Conservation (phyloP, 2,797 vertebrate genomes). For the Lepus oiostolus region DNA sequence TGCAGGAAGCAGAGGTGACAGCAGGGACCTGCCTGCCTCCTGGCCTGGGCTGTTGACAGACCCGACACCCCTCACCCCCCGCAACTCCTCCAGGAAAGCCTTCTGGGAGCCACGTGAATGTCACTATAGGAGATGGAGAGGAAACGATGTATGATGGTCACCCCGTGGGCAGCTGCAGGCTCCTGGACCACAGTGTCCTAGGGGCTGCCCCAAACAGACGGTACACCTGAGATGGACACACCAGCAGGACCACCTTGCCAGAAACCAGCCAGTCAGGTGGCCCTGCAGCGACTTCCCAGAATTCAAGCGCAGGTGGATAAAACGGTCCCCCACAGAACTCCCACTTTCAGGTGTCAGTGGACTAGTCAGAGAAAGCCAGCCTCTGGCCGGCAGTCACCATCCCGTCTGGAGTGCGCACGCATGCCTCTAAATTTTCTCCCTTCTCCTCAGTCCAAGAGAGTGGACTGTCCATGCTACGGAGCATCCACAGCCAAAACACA, state of each 20-base stretch:
- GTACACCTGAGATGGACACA: background rate
- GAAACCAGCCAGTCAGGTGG: background rate
- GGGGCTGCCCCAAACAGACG: background rate
- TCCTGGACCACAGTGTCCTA: background rate
- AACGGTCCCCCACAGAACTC: background rate
- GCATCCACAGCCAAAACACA: background rate
- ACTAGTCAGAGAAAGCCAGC: background rate
- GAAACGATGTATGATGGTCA: background rate
- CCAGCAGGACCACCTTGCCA: background rate
- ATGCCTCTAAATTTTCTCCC: background rate
- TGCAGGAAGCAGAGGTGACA: background rate
- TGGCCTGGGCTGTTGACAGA: rapidly evolving
- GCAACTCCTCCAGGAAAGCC: background rate
- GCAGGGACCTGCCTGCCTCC: background rate
- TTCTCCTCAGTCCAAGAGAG: slow-evolving; percentile 17
- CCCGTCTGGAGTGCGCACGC: background rate
- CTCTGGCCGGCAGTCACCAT: background rate
- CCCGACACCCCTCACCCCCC: too few species aligned
- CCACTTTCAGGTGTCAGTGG: background rate
- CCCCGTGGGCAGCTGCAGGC: background rate
- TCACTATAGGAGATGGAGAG: background rate
- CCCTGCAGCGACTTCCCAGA: background rate
- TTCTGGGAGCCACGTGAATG: background rate
- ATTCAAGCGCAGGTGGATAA: background rate
- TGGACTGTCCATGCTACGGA: background rate